phyloP scores from a whole-genome alignment of 2,113 vertebrate genomes.

The Calonectris borealis region DNA sequence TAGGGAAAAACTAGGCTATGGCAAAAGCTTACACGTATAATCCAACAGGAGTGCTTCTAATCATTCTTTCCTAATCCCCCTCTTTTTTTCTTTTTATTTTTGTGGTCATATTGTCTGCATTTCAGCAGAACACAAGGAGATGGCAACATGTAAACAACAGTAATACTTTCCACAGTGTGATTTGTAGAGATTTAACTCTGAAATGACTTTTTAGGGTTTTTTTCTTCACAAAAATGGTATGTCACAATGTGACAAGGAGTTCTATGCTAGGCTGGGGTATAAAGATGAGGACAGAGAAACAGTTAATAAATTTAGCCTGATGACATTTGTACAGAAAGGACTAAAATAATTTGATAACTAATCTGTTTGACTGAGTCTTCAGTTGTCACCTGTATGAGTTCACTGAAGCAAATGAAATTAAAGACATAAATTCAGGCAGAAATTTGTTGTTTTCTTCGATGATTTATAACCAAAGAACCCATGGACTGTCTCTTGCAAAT shows the following conservation, averaged over 20 bases:
- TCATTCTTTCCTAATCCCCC: not conserved
- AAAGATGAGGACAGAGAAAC: not conserved
- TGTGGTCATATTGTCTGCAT: not conserved
- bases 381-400: not conserved
- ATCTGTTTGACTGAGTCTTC: not conserved
- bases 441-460: not conserved
- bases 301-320: not conserved
- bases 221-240: not conserved
- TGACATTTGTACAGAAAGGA: not conserved
- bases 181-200: not conserved
- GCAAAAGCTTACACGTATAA: not conserved
- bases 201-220: not conserved
- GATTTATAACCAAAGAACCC: not conserved
- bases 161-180: not conserved
- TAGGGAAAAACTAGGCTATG: not conserved
- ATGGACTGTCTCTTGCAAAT: not conserved
- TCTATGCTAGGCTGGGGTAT: not conserved
- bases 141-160: not conserved
- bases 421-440: not conserved
- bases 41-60: not conserved
- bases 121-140: not conserved
- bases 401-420: not conserved
- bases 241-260: not conserved
- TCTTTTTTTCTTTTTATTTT: not conserved
- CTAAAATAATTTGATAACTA: not conserved